phyloP scores from a whole-genome alignment of 2,888 invertebrate genomes.

The Zeuzera pyrina region DNA sequence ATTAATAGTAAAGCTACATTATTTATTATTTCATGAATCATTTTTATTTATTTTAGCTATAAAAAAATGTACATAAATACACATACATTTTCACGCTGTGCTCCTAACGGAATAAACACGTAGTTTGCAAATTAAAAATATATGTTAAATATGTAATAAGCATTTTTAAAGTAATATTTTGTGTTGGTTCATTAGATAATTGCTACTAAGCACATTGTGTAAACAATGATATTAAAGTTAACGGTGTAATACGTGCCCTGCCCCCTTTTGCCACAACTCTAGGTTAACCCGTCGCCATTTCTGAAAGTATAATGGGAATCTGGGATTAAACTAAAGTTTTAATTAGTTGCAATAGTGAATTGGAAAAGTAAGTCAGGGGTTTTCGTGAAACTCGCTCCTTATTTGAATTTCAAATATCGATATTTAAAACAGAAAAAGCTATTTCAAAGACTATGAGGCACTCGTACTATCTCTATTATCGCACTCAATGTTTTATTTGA shows the following conservation, averaged over 20 bases:
- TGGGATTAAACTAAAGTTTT: slow-evolving; percentile 66
- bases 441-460: not conserved
- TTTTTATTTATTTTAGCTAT: too few species aligned
- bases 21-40: too few species aligned
- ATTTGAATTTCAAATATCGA: slow-evolving; percentile 39
- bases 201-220: not conserved
- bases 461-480: too few species aligned
- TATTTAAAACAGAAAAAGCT: not conserved
- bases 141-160: too few species aligned
- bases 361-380: slow-evolving; percentile 30
- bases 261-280: slow-evolving; percentile 21
- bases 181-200: not conserved
- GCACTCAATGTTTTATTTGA: too few species aligned
- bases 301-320: slow-evolving; percentile 64
- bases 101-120: too few species aligned
- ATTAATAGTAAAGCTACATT: too few species aligned
- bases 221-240: not conserved
- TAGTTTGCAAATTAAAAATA: too few species aligned
- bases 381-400: slow-evolving; percentile 30
- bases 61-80: too few species aligned
- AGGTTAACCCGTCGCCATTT: slow-evolving; percentile 49
- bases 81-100: too few species aligned
- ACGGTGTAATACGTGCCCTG: slow-evolving; percentile 23
- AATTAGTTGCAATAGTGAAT: slow-evolving; percentile 68
- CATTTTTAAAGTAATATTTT: too few species aligned